A percentile compares a stretch with the other conserved stretches of the same genome.
These are phyloP conservation scores for Sitobion miscanthi DNA, from an alignment of 1,140 invertebrate genomes.

Conservation along the genomic window DNA sequence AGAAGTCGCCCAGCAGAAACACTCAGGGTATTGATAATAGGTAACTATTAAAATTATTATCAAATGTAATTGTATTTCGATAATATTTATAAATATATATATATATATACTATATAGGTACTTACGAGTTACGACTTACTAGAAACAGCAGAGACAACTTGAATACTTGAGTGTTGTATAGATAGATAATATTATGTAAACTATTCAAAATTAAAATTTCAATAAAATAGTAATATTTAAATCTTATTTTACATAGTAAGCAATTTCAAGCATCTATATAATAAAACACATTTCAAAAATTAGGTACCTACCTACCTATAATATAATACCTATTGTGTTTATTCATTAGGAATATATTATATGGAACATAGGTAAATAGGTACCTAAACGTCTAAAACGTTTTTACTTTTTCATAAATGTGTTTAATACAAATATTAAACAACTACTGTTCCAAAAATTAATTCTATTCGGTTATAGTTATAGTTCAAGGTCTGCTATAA, in stretches of 20 bases:
- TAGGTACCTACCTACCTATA: not conserved
- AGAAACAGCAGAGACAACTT: not conserved
- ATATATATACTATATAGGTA: not conserved
- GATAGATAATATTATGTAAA: not conserved
- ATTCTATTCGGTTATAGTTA: not conserved
- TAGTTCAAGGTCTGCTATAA: conserved; percentile 19
- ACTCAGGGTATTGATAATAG: not conserved
- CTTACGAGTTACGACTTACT: not conserved
- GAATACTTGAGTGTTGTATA: not conserved
- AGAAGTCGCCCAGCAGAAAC: too few species aligned
- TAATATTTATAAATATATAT: not conserved
- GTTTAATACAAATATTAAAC: conserved; percentile 26
- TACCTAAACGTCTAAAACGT: not conserved
- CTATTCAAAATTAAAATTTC: not conserved
- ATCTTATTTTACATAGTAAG: not conserved
- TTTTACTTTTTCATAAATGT: conserved; percentile 10
- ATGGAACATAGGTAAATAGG: not conserved
- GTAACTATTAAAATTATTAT: not conserved
- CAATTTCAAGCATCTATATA: not conserved
- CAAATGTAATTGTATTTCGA: not conserved
- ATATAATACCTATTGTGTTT: not conserved
- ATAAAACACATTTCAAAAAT: not conserved
- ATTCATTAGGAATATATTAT: not conserved
- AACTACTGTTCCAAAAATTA: conserved; percentile 11
- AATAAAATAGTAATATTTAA: not conserved